Evolutionary conservation across 2,888 invertebrate genomes (phyloP), one percentile per base, ranked within the genome.

Genomic region (Ypsolopha scabrella): DNA sequence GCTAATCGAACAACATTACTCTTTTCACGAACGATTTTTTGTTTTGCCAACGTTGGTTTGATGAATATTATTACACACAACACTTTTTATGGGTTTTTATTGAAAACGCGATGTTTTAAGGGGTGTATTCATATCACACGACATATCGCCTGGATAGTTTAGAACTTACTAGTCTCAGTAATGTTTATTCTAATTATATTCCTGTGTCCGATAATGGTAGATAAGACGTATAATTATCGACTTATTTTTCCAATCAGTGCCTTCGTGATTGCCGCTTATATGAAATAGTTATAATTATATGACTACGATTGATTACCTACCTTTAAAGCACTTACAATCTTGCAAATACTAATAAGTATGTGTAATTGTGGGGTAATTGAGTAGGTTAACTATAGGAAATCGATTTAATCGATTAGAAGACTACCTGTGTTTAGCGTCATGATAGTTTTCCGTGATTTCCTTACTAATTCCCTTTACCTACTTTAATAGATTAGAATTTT

Each of bases 191-290:
- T 37, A 48, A 48, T 37, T 56, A 57, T 56, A 55, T 59, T 54
- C 57, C 59, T 60, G 52, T 55, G 24, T 4, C 36, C 55, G 60
- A 62, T 60, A 60, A 57, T 53, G 51, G 50, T 39, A 56, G 70
- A 71, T 69, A 70, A 67, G 56, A 57, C 33, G 9, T 11, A 14
- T 35, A 38, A 45, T 51, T 45, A 45, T 51, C 51, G 14, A 43
- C 10, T 13, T 10, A 51, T 45, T 52, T 61, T 70, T 68, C 68
- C 69, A 62, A 63, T 61, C 61, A 57, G 54, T 57, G 58, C 52
- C 55, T 60, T 65, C 65, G 63, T 69, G 70, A 70, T 70, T 71
- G 64, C 58, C 52, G 56, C 54, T 56, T 61, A 59, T 62, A 58
- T 54, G 56, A 57, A 53, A 54, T 53, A 54, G 52, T 47, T 24